Evolutionary conservation across 37 sponge, comb jelly and placozoan species (phyloP).

Genomic region (Geodia barretti): DNA sequence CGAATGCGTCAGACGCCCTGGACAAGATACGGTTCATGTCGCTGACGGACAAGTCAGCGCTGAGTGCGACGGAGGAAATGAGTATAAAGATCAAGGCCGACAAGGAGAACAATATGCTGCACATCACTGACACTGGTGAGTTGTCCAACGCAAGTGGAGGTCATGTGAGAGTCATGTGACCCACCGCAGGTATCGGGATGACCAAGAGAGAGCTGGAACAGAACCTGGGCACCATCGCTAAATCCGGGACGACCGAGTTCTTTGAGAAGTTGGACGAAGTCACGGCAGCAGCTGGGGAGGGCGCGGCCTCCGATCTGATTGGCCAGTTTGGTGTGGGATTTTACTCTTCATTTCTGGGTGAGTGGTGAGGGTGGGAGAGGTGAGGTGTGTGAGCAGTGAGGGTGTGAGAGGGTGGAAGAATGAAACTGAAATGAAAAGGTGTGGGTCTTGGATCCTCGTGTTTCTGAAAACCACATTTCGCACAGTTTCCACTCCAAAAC

Average conservation of each 20-base stretch:
- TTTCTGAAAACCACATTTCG: too few species aligned
- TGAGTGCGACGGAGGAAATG: conserved; percentile 85
- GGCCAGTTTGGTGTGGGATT: conserved; percentile 99
- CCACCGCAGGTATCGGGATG: conserved; percentile 75
- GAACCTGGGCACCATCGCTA: conserved; percentile 98
- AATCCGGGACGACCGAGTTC: conserved; percentile 98
- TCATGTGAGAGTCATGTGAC: conserved; percentile 56
- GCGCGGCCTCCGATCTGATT: conserved; percentile 88
- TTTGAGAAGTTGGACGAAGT: conserved; percentile 78
- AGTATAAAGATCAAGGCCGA: conserved; percentile 94
- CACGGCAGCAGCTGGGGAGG: conserved; percentile 8
- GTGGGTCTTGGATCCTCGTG: too few species aligned
- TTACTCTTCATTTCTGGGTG: conserved; percentile 97
- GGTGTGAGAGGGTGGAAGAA: too few species aligned
- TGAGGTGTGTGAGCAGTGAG: too few species aligned
- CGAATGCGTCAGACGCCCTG: conserved; percentile 98
- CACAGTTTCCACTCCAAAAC: too few species aligned
- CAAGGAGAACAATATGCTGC: conserved; percentile 80
- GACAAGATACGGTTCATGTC: conserved; percentile 98
- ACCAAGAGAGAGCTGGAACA: conserved; percentile 84
- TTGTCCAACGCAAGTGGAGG: too few species aligned
- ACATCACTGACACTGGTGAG: conserved; percentile 99
- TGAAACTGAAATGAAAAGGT: too few species aligned
- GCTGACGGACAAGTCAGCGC: conserved; percentile 88
- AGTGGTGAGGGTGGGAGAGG: too few species aligned